These are phyloP conservation scores for Scarus forsteni DNA, from an alignment of 2,797 vertebrate species.

Conservation along the genomic window DNA sequence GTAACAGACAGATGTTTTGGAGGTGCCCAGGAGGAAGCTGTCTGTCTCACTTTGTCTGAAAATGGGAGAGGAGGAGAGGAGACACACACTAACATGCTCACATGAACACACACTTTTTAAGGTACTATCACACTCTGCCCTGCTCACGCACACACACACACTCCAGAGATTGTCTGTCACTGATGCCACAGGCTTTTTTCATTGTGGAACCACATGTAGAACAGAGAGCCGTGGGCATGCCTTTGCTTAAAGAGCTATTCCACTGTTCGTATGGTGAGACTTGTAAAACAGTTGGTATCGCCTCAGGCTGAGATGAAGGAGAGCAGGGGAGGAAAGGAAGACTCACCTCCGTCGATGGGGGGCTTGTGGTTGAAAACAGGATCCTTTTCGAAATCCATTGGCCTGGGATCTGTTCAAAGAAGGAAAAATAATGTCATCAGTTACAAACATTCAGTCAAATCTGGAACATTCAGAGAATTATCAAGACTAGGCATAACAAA, in stretches of 20 bases:
- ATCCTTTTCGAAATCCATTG: slow-evolving; percentile 83
- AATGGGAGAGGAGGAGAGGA: slow-evolving; percentile 55
- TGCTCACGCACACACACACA: neutral
- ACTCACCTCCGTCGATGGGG: slow-evolving; percentile 80
- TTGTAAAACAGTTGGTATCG: slow-evolving; percentile 46
- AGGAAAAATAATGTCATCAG: slow-evolving; percentile 52
- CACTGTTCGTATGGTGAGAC: slow-evolving; percentile 42
- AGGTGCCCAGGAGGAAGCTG: slow-evolving; percentile 65
- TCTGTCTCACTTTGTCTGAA: slow-evolving; percentile 66
- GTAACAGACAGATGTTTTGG: slow-evolving; percentile 71
- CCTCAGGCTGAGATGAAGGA: slow-evolving; percentile 40
- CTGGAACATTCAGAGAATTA: neutral
- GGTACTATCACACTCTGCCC: slow-evolving; percentile 7
- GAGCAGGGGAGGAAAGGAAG: neutral
- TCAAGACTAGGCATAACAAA: too few relatives aligned
- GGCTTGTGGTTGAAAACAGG: slow-evolving; percentile 75
- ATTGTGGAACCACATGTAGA: slow-evolving; percentile 43
- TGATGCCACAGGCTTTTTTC: slow-evolving; percentile 58
- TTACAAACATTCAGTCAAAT: slow-evolving; percentile 39
- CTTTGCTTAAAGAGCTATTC: slow-evolving; percentile 46
- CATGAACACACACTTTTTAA: slow-evolving; percentile 20
- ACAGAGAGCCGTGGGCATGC: slow-evolving; percentile 52
- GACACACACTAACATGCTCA: slow-evolving; percentile 16
- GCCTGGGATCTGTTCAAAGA: slow-evolving; percentile 77
- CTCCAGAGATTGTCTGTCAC: slow-evolving; percentile 39